Evolutionary conservation across 2,797 vertebrate genomes (phyloP), one percentile per base, ranked within the genome.

Genomic region (Melanotaenia trifasciata): DNA sequence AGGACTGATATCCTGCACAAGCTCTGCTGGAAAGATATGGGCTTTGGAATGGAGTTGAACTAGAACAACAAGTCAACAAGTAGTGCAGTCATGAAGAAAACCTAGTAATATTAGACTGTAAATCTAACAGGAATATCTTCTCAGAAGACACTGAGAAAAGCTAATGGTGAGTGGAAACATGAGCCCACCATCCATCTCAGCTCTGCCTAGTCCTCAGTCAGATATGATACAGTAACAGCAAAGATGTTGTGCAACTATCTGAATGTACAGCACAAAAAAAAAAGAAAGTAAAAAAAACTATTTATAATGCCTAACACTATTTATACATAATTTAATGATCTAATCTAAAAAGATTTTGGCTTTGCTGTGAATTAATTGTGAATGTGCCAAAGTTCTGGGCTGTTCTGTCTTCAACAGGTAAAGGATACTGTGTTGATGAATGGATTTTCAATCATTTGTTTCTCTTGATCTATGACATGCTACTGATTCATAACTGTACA

Each of bases 1-100:
- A 76, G 77, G 76, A 85, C 73, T 71, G 58, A 81, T 81, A 80
- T 78, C 63, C 57, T 54, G 77, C 66, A 63, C 72, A 67, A 68
- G 53, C 82, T 80, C 67, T 54, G 76, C 62, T 70, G 71, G 67
- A 85, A 76, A 81, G 68, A 53, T 62, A 72, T 67, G 63, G 58
- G 53, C 68, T 84, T 59, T 59, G 35, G 28, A 62, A 81, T 58
- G 30, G 68, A 78, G 61, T 28, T 67, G 57, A 72, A 72, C 71
- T 65, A 66, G 53, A 80, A 85, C 58, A 86, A 85, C 58, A 80
- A 50, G 58, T 58, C 67, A 81, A 81, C 74, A 68, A 36, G 59
- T 78, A 83, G 72, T 62, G 72, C 59, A 59, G 28, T 56, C 64
- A 35, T 64, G 64, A 76, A 50, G 64, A 14, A 76, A 80, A 79